Base-by-base conservation (phyloP, 1,140 invertebrate genomes). In the Danaus melanippus region DNA sequence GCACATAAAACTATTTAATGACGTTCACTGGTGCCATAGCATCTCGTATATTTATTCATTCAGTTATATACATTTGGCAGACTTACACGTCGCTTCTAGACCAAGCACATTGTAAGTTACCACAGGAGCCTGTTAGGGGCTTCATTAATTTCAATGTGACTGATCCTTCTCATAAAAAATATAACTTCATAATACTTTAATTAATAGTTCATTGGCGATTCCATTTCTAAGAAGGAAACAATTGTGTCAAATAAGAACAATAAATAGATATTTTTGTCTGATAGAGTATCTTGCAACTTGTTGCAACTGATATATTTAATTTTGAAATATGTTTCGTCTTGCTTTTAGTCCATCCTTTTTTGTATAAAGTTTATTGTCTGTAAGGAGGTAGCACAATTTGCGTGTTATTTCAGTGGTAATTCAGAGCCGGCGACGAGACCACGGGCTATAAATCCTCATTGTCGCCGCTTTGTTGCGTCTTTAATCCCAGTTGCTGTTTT, bases 21-120 rank as follows among this genome's bases (percentile, higher is more conserved):
- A 32, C 55, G 47, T 15, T 9, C 32, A 21, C 43, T 40, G 15
- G 32, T 12, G 9, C 32, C 50, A 39, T 50, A 21, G 8, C 5
- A 15, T 15, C 15, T 51, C 58, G 49, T 74, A 54, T 67, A 42
- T 63, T 12, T 11, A 8, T 45, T 46, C 46, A 32, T 55, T 62
- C 69, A 73, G 74, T 71, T 72, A 65, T 69, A 62, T 73, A 71
- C 69, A 73, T 74, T 79, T 79, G 74, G 74, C 76, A 73, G 68
- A 45, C 62, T 73, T 70, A 67, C 63, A 58, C 65, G 50, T 58
- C 70, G 71, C 76, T 79, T 76, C 75, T 68, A 74, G 71, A 76
- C 74, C 69, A 69, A 72, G 68, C 64, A 72, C 65, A 71, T 76
- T 78, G 74, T 74, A 74, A 74, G 67, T 72, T 53, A 52, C 63